Conservation (phyloP, 2,797 vertebrate species). For the Mergus octosetaceus region DNA sequence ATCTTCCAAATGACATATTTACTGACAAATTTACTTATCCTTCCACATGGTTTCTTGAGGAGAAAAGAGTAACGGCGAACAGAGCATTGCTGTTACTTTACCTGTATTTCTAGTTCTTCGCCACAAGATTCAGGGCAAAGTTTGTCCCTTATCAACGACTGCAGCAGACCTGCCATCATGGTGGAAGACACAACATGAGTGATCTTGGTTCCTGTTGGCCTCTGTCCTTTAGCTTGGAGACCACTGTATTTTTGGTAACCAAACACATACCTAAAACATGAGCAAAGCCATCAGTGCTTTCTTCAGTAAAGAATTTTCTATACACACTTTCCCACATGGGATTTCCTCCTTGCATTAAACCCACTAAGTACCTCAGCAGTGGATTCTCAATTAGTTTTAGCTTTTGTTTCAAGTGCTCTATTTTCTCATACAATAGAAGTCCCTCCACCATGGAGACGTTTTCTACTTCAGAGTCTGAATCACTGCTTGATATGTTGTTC, state of each 20-base stretch:
- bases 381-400: conserved; percentile 94
- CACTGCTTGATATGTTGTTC: conserved; percentile 79
- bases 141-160: conserved; percentile 84
- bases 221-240: conserved; percentile 85
- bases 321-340: not conserved
- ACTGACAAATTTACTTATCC: not conserved
- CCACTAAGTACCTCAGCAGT: conserved; percentile 84
- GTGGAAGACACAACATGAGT: conserved; percentile 87
- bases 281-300: not conserved
- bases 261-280: conserved; percentile 87
- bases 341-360: not conserved
- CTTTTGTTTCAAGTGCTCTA: conserved; percentile 90
- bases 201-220: conserved; percentile 76
- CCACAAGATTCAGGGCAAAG: conserved; percentile 78
- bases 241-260: conserved; percentile 88
- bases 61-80: not conserved
- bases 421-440: conserved; percentile 86
- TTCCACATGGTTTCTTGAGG: not conserved
- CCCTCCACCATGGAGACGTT: conserved; percentile 94
- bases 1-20: not conserved
- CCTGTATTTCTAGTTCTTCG: conserved; percentile 88
- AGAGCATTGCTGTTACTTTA: conserved; percentile 54
- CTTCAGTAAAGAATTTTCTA: not conserved
- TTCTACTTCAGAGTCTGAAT: conserved; percentile 88
- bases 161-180: conserved; percentile 81